Conservation (phyloP, 1,140 invertebrate genomes). For the Nasonia giraulti region DNA sequence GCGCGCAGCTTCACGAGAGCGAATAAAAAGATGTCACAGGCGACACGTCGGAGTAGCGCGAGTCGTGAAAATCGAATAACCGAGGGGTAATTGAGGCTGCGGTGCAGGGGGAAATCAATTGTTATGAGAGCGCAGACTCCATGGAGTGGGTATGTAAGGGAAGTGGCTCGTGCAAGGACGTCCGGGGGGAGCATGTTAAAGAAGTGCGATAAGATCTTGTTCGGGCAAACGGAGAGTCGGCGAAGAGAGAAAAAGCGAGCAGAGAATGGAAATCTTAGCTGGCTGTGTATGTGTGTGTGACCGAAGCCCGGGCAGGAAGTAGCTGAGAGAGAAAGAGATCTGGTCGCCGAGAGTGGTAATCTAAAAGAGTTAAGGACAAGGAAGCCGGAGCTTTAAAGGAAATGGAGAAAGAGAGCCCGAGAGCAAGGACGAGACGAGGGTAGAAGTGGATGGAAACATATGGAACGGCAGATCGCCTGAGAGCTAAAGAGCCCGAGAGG, state of each 20-base stretch:
- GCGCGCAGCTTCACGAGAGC: background rate
- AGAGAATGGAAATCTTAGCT: conserved; percentile 40
- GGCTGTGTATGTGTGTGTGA: conserved; percentile 3
- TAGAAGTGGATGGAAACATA: conserved; percentile 34
- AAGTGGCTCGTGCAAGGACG: conserved; percentile 34
- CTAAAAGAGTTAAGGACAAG: conserved; percentile 53
- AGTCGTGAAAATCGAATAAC: background rate
- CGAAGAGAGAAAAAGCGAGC: background rate
- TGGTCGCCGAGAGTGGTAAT: conserved; percentile 45
- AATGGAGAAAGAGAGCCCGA: conserved; percentile 20
- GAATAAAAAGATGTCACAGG: background rate
- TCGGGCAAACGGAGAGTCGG: background rate
- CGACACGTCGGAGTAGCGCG: background rate
- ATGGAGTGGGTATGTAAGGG: background rate
- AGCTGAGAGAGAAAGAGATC: conserved; percentile 29
- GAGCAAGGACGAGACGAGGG: background rate
- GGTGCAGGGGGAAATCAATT: conserved; percentile 15
- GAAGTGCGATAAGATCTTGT: conserved; percentile 38
- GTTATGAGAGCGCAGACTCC: background rate
- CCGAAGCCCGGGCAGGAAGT: background rate
- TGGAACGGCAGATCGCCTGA: conserved; percentile 7
- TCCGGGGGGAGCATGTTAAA: conserved; percentile 41
- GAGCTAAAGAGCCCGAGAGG: conserved; percentile 9
- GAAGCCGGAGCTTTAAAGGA: conserved; percentile 34
- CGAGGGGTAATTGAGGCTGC: too few species aligned